Percentiles rank a stretch among this genome's conserved stretches.
These are phyloP conservation scores for Caenorhabditis plicata DNA, from an alignment of 2,888 invertebrate species.

Conservation along the genomic window DNA sequence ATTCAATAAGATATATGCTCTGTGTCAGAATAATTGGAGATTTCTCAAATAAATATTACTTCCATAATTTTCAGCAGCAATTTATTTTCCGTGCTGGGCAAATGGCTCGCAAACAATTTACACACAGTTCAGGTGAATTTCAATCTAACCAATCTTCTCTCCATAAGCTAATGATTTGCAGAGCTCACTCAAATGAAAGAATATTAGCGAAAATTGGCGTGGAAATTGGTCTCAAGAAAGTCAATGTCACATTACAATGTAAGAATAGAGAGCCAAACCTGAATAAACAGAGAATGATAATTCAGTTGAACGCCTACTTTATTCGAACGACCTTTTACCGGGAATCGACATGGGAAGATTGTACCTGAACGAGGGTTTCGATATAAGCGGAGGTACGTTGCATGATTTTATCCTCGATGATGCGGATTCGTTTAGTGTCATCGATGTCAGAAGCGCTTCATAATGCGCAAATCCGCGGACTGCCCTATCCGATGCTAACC, in stretches of 20 bases:
- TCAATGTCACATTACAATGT: constrained; percentile 60
- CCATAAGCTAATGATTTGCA: no score
- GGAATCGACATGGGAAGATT: constrained; percentile 37
- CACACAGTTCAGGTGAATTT: constrained; percentile 56
- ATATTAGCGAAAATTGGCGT: constrained; percentile 56
- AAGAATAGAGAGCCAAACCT: not conserved
- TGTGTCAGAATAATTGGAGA: no score
- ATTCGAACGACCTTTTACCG: constrained; percentile 20
- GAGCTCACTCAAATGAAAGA: constrained; percentile 54
- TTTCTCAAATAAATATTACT: no score
- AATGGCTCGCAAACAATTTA: constrained; percentile 54
- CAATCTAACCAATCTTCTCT: no score
- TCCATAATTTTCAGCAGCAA: constrained; percentile 55
- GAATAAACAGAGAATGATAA: not conserved
- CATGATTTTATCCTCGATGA: not conserved
- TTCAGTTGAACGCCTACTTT: constrained; percentile 40
- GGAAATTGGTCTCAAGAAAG: constrained; percentile 53
- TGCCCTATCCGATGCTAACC: constrained; percentile 60
- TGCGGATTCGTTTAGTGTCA: constrained; percentile 30
- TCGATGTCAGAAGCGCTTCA: constrained; percentile 54
- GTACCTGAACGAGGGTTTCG: constrained; percentile 57
- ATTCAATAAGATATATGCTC: no score
- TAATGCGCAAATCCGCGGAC: constrained; percentile 51
- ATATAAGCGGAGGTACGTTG: constrained; percentile 44
- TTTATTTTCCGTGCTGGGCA: constrained; percentile 58